A percentile compares a stretch with the other conserved stretches of the same genome.
These are phyloP conservation scores for Caradrina kadenii DNA, from an alignment of 2,888 invertebrate genomes.

Conservation along the genomic window DNA sequence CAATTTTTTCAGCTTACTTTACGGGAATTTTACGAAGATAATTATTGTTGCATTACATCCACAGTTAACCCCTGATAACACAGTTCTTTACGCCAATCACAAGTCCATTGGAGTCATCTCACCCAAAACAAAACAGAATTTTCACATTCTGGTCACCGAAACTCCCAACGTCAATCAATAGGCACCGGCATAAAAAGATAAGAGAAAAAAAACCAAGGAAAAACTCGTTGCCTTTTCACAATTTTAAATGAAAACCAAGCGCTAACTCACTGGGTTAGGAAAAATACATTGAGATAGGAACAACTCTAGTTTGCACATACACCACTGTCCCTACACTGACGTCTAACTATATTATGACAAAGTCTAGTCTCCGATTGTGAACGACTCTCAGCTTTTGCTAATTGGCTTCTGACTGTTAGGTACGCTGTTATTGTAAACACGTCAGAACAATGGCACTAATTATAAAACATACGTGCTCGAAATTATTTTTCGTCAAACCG, in stretches of 20 bases:
- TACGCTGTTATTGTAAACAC: conserved; percentile 66
- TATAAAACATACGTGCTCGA: conserved; percentile 67
- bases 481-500: conserved; percentile 62
- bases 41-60: neutral
- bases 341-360: conserved; percentile 14
- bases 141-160: conserved; percentile 2
- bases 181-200: conserved; percentile 2
- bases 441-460: conserved; percentile 71
- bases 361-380: conserved; percentile 12
- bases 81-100: too few relatives aligned
- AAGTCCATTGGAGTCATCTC: neutral
- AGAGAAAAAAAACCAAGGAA: neutral
- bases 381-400: neutral
- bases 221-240: neutral
- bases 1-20: too few relatives aligned
- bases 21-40: too few relatives aligned
- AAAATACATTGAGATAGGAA: conserved; percentile 10
- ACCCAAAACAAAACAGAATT: neutral
- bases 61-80: too few relatives aligned
- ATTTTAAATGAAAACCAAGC: conserved; percentile 1
- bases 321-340: conserved; percentile 1
- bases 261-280: conserved; percentile 16
- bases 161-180: neutral
- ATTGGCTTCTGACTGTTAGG: conserved; percentile 36
- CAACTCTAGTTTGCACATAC: conserved; percentile 10